A percentile compares a stretch with the other conserved stretches of the same genome.
These are phyloP conservation scores for Zaprionus ornatus DNA, from an alignment of 1,140 invertebrate species.

Conservation along the genomic window DNA sequence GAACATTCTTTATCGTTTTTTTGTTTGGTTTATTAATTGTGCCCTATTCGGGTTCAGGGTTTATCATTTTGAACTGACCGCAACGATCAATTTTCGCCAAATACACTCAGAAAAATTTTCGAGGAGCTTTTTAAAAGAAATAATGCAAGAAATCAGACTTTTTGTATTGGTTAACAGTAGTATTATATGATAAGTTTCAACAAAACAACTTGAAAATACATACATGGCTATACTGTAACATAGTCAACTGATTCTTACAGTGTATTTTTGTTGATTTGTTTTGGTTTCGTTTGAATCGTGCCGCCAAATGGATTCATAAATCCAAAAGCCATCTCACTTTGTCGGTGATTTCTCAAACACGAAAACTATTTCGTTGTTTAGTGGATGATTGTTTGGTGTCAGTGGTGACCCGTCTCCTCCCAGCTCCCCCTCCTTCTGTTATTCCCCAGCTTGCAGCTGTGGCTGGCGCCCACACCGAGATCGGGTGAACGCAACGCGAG, in stretches of 20 bases:
- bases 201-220: too few species aligned
- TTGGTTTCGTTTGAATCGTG: constrained; percentile 55
- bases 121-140: not conserved
- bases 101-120: constrained; percentile 23
- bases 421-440: not conserved
- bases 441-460: constrained; percentile 4
- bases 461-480: constrained; percentile 14
- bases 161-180: too few species aligned
- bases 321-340: constrained; percentile 55
- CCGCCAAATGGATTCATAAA: constrained; percentile 54
- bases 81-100: constrained; percentile 19
- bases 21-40: constrained; percentile 25
- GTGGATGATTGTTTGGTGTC: constrained; percentile 34
- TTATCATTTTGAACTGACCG: constrained; percentile 44
- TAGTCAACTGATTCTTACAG: not conserved
- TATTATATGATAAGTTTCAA: not conserved
- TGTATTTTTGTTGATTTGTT: constrained; percentile 35
- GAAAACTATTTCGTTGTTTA: constrained; percentile 45
- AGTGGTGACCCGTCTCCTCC: not conserved
- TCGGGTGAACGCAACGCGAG: constrained; percentile 6
- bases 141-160: not conserved
- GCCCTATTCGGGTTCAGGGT: constrained; percentile 32
- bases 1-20: not conserved
- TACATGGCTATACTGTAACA: not conserved
- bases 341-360: constrained; percentile 58